Percentiles rank a stretch among this genome's conserved stretches.
Evolutionary conservation across 2,113 vertebrate species (phyloP).

Genomic region (Gulo gulo): DNA sequence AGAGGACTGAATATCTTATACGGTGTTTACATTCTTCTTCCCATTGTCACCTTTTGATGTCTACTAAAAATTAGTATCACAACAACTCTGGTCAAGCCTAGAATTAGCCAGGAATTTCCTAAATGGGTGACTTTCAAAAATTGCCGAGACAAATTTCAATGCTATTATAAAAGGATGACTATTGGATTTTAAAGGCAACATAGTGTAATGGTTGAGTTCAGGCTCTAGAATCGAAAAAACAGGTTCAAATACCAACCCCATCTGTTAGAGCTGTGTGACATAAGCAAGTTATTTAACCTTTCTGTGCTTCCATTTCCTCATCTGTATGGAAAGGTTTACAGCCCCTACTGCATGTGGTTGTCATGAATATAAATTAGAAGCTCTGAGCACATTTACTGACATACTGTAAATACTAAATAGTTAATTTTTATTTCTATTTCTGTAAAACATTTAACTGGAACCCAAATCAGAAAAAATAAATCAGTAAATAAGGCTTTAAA

Average conservation of each 20-base stretch:
- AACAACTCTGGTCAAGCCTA: neutral
- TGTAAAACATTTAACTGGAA: neutral
- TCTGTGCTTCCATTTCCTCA: neutral
- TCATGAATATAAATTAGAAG: neutral
- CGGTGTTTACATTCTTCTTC: neutral
- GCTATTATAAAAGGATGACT: neutral
- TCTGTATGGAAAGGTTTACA: neutral
- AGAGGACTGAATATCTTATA: accelerated
- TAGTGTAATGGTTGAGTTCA: neutral
- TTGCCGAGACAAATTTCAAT: neutral
- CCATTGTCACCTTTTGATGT: neutral
- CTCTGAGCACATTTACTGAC: neutral
- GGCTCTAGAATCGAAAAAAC: neutral
- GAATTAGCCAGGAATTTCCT: neutral
- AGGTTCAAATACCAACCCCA: neutral
- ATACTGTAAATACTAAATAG: neutral
- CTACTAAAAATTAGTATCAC: neutral
- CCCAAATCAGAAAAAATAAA: neutral
- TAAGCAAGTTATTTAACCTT: neutral
- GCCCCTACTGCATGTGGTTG: neutral
- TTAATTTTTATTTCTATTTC: neutral
- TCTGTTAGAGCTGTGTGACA: neutral
- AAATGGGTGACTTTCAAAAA: neutral
- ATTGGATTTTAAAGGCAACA: neutral
- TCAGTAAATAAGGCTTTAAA: neutral